Percentiles rank a stretch among this genome's conserved stretches.
Conservation (phyloP, 1,140 invertebrate genomes). For the Ectropis grisescens region DNA sequence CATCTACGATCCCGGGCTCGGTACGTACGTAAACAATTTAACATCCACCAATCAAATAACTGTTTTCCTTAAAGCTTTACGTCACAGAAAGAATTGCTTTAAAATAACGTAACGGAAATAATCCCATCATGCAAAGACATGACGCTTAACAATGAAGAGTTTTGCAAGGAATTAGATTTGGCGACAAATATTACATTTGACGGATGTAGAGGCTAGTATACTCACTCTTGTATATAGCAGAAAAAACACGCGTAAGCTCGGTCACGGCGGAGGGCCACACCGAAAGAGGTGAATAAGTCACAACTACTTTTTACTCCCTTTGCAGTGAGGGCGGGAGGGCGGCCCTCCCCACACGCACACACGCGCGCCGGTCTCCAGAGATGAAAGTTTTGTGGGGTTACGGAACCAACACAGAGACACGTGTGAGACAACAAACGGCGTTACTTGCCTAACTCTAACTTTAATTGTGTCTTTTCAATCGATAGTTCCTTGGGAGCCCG, state of each 20-base stretch:
- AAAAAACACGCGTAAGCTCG: conserved; percentile 10
- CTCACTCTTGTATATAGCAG: too few species aligned
- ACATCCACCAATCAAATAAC: too few species aligned
- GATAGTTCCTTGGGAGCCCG: conserved; percentile 34
- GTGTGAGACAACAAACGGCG: conserved; percentile 58
- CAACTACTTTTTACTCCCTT: conserved; percentile 65
- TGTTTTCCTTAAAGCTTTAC: too few species aligned
- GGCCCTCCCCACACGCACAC: conserved; percentile 28
- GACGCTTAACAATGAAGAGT: too few species aligned
- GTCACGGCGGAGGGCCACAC: conserved; percentile 43
- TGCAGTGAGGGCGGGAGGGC: conserved; percentile 38
- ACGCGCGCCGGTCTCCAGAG: conserved; percentile 47
- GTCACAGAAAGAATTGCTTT: too few species aligned
- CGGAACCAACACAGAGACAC: conserved; percentile 46
- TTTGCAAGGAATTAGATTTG: too few species aligned
- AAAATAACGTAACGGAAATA: too few species aligned
- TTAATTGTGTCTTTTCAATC: conserved; percentile 70
- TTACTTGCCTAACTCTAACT: conserved; percentile 63
- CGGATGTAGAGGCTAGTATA: too few species aligned
- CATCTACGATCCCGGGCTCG: too few species aligned
- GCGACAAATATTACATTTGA: too few species aligned
- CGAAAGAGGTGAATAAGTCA: conserved; percentile 68
- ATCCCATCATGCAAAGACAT: too few species aligned
- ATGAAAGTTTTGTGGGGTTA: conserved; percentile 69
- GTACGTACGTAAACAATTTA: too few species aligned